phyloP scores from a whole-genome alignment of 2,888 invertebrate genomes.

The Agelastica alni region DNA sequence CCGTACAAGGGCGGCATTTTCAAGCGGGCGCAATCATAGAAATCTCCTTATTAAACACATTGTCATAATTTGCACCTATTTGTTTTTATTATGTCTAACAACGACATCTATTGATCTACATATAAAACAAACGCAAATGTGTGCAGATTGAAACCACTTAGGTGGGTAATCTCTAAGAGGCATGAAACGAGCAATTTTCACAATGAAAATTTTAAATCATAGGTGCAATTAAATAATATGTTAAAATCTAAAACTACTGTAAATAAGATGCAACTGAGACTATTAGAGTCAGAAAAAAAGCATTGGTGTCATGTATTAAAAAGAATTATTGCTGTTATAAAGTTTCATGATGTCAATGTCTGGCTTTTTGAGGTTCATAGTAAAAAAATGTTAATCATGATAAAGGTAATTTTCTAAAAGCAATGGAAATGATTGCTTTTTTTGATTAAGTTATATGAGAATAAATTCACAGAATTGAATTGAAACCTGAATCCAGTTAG shows the following conservation, averaged over 20 bases:
- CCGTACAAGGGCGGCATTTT: too few relatives aligned
- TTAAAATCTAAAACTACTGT: constrained; percentile 13
- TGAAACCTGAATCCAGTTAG: constrained; percentile 6
- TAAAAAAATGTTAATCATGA: constrained; percentile 24
- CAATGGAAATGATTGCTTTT: constrained; percentile 26
- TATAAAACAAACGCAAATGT: background rate
- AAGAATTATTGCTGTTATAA: background rate
- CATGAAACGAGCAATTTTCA: constrained; percentile 11
- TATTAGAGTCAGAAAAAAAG: constrained; percentile 11
- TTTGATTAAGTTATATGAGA: constrained; percentile 25
- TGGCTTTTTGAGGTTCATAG: constrained; percentile 29
- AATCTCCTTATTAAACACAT: too few relatives aligned
- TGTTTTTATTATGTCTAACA: too few relatives aligned
- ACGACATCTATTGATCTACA: too few relatives aligned
- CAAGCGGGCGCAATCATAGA: too few relatives aligned
- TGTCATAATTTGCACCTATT: too few relatives aligned
- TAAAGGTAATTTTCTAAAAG: constrained; percentile 33
- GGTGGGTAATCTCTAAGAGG: constrained; percentile 1
- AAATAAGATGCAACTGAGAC: constrained; percentile 10
- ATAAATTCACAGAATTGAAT: constrained; percentile 12
- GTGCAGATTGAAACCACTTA: too few relatives aligned
- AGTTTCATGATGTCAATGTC: constrained; percentile 26
- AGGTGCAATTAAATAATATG: constrained; percentile 15
- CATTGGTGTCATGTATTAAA: constrained; percentile 10
- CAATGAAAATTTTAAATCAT: constrained; percentile 14